These are phyloP conservation scores for Ashinkailepas kermadecensis DNA, from an alignment of 2,888 invertebrate species.

Conservation along the genomic window DNA sequence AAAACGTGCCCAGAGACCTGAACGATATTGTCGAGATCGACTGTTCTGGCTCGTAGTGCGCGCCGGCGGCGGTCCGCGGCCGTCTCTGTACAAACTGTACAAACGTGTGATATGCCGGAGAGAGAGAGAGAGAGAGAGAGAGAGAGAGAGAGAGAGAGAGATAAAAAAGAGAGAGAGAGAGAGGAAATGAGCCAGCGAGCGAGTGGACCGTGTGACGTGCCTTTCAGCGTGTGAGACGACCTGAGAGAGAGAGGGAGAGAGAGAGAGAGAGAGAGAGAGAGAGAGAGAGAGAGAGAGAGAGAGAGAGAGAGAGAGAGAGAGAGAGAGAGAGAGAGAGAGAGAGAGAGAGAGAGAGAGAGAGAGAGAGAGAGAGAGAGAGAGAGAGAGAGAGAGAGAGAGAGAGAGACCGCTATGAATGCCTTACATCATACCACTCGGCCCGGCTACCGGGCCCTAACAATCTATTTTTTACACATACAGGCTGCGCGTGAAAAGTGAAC, in stretches of 20 bases:
- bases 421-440: neutral
- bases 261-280: neutral
- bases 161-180: neutral
- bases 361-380: too few relatives aligned
- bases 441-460: neutral
- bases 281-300: neutral
- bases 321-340: neutral
- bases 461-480: constrained; percentile 7
- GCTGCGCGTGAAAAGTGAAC: constrained; percentile 13
- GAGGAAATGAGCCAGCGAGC: neutral
- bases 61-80: neutral
- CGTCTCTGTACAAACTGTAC: constrained; percentile 17
- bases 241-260: neutral
- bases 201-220: neutral
- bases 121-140: neutral
- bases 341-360: neutral
- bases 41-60: constrained; percentile 73
- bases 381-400: neutral
- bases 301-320: neutral
- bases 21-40: constrained; percentile 94
- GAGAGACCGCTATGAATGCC: constrained; percentile 5
- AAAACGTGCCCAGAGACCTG: constrained; percentile 84
- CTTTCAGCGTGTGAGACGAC: neutral
- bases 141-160: neutral
- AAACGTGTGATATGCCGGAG: constrained; percentile 14